phyloP scores from a whole-genome alignment of 1,140 invertebrate genomes.

The Drepana arcuata region DNA sequence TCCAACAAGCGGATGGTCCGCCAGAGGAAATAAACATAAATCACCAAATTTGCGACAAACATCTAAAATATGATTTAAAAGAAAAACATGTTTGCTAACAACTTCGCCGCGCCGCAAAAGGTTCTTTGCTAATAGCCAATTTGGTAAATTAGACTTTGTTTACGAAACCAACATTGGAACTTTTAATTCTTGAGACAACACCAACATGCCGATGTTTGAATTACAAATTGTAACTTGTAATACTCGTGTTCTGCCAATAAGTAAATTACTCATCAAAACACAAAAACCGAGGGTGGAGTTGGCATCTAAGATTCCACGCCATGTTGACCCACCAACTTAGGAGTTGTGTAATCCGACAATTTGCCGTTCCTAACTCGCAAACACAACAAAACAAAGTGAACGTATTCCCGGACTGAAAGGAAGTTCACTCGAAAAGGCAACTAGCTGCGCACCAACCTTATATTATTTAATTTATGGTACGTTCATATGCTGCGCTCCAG shows the following conservation, averaged over 20 bases:
- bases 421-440: slow-evolving; percentile 61
- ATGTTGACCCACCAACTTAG: slow-evolving; percentile 61
- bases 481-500: slow-evolving; percentile 38
- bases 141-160: slow-evolving; percentile 30
- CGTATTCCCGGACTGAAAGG: slow-evolving; percentile 56
- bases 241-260: slow-evolving; percentile 19
- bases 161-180: slow-evolving; percentile 26
- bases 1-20: slow-evolving; percentile 40
- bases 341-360: slow-evolving; percentile 63
- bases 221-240: slow-evolving; percentile 3
- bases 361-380: slow-evolving; percentile 58
- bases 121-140: slow-evolving; percentile 28
- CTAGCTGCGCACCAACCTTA: slow-evolving; percentile 57
- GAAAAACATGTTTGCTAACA: slow-evolving; percentile 32
- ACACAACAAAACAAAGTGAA: slow-evolving; percentile 60
- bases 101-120: slow-evolving; percentile 14
- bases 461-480: slow-evolving; percentile 64
- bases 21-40: slow-evolving; percentile 51
- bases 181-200: slow-evolving; percentile 34
- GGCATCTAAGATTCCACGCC: slow-evolving; percentile 35
- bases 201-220: slow-evolving; percentile 6
- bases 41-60: slow-evolving; percentile 51
- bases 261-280: slow-evolving; percentile 33
- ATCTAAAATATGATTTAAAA: slow-evolving; percentile 44
- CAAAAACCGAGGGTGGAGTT: slow-evolving; percentile 30